These are phyloP conservation scores for Cheilosia grossa DNA, from an alignment of 2,888 invertebrate species.

Conservation along the genomic window DNA sequence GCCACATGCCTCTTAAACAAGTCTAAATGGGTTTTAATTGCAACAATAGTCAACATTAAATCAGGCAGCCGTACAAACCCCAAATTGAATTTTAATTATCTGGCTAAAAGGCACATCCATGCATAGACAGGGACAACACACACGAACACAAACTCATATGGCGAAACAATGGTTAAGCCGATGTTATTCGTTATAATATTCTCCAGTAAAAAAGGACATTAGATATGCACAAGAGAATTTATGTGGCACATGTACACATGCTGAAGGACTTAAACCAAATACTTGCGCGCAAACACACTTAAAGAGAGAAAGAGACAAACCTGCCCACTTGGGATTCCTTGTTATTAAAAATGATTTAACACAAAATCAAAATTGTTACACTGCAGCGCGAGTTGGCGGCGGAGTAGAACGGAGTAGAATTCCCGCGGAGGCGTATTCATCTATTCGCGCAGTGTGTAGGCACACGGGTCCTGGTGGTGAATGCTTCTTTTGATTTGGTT, in stretches of 20 bases:
- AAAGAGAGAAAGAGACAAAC: not conserved
- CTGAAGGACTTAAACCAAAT: slow-evolving; percentile 50
- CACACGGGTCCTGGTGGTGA: slow-evolving; percentile 17
- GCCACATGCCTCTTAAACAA: slow-evolving; percentile 1
- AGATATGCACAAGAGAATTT: slow-evolving; percentile 61
- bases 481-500: slow-evolving; percentile 65
- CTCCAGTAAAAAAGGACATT: slow-evolving; percentile 21
- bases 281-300: slow-evolving; percentile 2
- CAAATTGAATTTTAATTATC: slow-evolving; percentile 46
- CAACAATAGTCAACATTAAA: slow-evolving; percentile 5
- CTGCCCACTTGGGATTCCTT: slow-evolving; percentile 33
- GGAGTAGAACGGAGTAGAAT: not conserved
- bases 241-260: slow-evolving; percentile 60
- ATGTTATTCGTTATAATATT: slow-evolving; percentile 46
- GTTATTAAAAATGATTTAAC: slow-evolving; percentile 71
- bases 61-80: slow-evolving; percentile 7
- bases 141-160: not conserved
- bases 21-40: slow-evolving; percentile 21
- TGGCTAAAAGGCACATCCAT: slow-evolving; percentile 11
- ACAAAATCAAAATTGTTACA: slow-evolving; percentile 69
- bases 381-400: slow-evolving; percentile 8
- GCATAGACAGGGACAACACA: not conserved
- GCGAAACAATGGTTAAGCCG: slow-evolving; percentile 13
- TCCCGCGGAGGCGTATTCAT: not conserved
- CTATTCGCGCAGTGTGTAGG: not conserved